These are phyloP conservation scores for Spilogale gracilis DNA, from an alignment of 2,113 vertebrate species.

Conservation along the genomic window DNA sequence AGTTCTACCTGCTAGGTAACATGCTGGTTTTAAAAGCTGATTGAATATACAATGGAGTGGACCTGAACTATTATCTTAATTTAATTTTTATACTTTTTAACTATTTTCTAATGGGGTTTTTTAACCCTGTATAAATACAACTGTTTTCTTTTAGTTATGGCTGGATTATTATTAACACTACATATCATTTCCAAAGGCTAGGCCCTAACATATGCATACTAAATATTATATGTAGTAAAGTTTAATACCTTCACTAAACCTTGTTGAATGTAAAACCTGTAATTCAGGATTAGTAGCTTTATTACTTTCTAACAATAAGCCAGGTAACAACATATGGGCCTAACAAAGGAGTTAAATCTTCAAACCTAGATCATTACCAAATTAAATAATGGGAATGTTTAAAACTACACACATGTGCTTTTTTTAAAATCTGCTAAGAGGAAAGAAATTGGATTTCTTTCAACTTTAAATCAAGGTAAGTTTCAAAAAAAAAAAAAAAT, in stretches of 20 bases:
- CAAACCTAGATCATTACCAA: constrained; percentile 56
- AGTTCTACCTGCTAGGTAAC: constrained; percentile 37
- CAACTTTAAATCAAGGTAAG: constrained; percentile 55
- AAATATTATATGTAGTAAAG: constrained; percentile 23
- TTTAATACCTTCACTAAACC: constrained; percentile 58
- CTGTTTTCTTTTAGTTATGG: constrained; percentile 6
- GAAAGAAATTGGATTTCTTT: constrained; percentile 33
- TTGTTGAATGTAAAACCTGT: neutral
- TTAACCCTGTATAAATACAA: constrained; percentile 24
- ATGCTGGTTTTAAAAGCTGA: constrained; percentile 12
- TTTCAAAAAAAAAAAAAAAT: too few relatives aligned
- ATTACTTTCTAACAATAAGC: constrained; percentile 13
- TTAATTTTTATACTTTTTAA: neutral
- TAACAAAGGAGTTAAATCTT: neutral
- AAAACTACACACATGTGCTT: neutral
- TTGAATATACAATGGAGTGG: neutral
- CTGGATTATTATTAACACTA: neutral
- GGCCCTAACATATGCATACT: neutral
- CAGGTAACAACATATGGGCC: neutral
- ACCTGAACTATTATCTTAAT: constrained; percentile 4
- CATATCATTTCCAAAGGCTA: constrained; percentile 37
- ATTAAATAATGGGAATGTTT: constrained; percentile 55
- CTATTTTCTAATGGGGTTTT: neutral
- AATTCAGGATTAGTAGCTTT: constrained; percentile 44
- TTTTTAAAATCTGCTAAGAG: neutral